Evolutionary conservation across 2,888 invertebrate species (phyloP), one percentile per base, ranked within the genome.

Genomic region (Diloba caeruleocephala): DNA sequence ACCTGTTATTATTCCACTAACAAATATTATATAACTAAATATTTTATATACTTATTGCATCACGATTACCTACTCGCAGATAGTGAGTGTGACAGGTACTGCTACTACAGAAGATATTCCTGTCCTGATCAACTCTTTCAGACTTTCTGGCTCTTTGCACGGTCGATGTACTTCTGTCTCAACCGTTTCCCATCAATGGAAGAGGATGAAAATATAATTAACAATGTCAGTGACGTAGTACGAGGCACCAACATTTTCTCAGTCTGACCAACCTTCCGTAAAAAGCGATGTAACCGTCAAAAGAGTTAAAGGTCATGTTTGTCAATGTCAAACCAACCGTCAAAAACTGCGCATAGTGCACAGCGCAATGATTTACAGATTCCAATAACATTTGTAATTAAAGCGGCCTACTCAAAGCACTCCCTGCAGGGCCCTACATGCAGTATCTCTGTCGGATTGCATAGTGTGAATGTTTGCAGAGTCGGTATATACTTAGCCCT

Each of bases 1-100:
- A 61, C 33, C 32, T 33, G 31, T 17, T 50, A 37, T 29, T 31
- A 49, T 56, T 67, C 36, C 57, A 59, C 56, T 49, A 55, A 53
- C 52, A 68, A 72, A 82, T n/a, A 83, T 88, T 88, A 87, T 86
- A 80, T 89, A 89, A 88, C 84, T 63, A 59, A 56, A 64, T 43
- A 42, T 74, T 72, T 61, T 15, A 10, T 15, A 76, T 77, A 84
- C 87, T 74, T 77, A 87, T 90, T 90, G 84, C 87, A 86, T 85
- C 86, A 89, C 80, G 61, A 59, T 64, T 54, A 44, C 43, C 52
- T 53, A 58, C 14, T 41, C 48, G 66, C 68, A 72, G 57, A 70
- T 67, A 45, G 25, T 39, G 48, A 26, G 41, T 29, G 37, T 55
- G 51, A 48, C 49, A 19, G 44, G 34, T 38, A 50, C 31, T 34